These are phyloP conservation scores for Chloebia gouldiae DNA, from an alignment of 2,113 vertebrate genomes.

Conservation along the genomic window DNA sequence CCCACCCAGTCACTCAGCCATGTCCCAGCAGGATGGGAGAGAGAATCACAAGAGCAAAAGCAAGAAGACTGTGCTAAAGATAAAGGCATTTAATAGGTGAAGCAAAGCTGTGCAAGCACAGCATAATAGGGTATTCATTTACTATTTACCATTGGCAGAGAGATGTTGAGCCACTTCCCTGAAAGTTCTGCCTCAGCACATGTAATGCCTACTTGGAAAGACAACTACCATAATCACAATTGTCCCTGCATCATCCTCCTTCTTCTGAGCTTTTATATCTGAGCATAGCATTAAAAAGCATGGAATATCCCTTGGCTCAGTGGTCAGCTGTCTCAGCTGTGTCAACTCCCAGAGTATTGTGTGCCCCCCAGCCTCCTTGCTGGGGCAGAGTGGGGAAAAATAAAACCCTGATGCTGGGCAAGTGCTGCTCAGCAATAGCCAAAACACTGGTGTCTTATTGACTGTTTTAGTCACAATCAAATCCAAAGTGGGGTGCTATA, in stretches of 20 bases:
- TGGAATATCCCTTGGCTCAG: neutral
- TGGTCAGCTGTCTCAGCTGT: neutral
- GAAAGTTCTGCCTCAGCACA: neutral
- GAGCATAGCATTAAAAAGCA: neutral
- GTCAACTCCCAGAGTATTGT: neutral
- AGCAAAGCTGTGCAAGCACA: neutral
- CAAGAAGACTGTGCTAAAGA: neutral
- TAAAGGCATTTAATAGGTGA: neutral
- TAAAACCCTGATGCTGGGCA: neutral
- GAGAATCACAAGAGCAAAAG: neutral
- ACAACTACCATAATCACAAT: neutral
- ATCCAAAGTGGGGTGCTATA: neutral
- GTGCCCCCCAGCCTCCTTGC: fast-evolving
- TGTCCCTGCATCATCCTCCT: neutral
- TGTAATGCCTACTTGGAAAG: fast-evolving
- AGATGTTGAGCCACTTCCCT: neutral
- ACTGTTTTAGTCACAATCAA: neutral
- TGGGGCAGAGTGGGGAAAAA: neutral
- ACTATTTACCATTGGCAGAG: neutral
- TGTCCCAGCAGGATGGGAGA: fast-evolving
- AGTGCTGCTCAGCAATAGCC: neutral
- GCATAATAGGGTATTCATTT: neutral
- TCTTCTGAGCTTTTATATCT: neutral
- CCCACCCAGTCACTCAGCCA: neutral
- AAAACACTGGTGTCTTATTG: fast-evolving